phyloP scores from a whole-genome alignment of 2,797 vertebrate species.

The Ficedula albicollis region DNA sequence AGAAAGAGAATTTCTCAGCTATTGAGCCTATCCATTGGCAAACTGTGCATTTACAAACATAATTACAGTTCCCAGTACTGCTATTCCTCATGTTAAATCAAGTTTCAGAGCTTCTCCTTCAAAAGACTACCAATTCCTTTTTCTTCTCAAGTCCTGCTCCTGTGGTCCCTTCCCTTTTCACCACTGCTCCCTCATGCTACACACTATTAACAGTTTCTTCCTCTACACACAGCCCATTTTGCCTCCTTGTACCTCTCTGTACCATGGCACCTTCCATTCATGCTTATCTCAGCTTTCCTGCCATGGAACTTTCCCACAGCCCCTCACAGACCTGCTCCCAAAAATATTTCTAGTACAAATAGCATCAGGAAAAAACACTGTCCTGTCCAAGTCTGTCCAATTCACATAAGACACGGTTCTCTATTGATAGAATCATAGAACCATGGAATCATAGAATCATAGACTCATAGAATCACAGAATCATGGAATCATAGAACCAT shows the following conservation, averaged over 20 bases:
- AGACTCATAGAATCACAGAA: too few relatives aligned
- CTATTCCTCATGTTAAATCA: neutral
- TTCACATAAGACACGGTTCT: accelerated
- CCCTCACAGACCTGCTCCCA: neutral
- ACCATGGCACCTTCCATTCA: neutral
- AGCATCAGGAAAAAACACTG: neutral
- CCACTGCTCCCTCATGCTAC: neutral
- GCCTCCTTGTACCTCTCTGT: neutral
- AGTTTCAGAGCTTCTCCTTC: neutral
- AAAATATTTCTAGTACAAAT: neutral
- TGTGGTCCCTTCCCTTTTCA: neutral
- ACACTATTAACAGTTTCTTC: neutral
- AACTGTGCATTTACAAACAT: neutral
- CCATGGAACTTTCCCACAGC: neutral
- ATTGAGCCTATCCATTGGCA: neutral
- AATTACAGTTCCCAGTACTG: neutral
- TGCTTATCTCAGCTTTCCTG: neutral
- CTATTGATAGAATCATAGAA: neutral
- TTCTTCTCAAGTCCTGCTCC: neutral
- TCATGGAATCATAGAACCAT: neutral
- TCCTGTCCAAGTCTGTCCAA: neutral
- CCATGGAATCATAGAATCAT: too few relatives aligned
- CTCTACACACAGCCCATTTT: neutral
- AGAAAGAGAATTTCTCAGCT: neutral
- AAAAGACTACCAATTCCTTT: neutral